Evolutionary conservation across 2,888 invertebrate species (phyloP).

Genomic region (Drosophila hamatofila): DNA sequence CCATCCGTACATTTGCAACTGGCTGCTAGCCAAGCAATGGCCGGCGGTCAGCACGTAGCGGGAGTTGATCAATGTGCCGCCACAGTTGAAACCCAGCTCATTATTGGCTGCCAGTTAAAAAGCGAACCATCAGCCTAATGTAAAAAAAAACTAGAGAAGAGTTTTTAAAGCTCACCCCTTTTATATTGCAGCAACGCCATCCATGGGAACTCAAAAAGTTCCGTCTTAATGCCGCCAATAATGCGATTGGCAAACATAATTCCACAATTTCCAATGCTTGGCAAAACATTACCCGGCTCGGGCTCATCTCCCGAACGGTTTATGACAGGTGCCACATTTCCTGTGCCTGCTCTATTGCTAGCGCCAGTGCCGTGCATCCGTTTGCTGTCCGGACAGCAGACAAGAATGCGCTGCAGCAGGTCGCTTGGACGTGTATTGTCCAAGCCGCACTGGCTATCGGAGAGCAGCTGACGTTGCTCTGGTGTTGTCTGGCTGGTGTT

Average conservation of each 20-base stretch:
- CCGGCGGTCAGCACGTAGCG: conserved; percentile 91
- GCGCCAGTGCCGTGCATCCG: background rate
- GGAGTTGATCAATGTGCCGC: conserved; percentile 88
- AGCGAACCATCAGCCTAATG: background rate
- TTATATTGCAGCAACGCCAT: conserved; percentile 86
- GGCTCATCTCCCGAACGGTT: conserved; percentile 7
- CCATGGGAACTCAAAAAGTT: conserved; percentile 88
- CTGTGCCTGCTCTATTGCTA: background rate
- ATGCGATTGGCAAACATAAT: conserved; percentile 86
- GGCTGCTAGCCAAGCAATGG: conserved; percentile 89
- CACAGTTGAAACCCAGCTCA: conserved; percentile 88
- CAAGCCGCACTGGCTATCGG: conserved; percentile 89
- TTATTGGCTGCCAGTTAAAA: conserved; percentile 19
- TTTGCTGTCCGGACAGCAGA: conserved; percentile 83
- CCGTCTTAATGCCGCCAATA: conserved; percentile 87
- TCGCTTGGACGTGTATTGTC: conserved; percentile 81
- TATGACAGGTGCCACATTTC: background rate
- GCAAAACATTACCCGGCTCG: conserved; percentile 81
- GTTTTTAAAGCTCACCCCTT: conserved; percentile 70
- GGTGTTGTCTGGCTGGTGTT: conserved; percentile 39
- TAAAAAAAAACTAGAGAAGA: background rate
- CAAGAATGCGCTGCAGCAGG: conserved; percentile 86
- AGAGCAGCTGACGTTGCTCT: conserved; percentile 51
- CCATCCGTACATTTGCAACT: conserved; percentile 87
- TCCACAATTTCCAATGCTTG: conserved; percentile 86